phyloP scores from a whole-genome alignment of 2,113 vertebrate species.

The Donacobius atricapilla region DNA sequence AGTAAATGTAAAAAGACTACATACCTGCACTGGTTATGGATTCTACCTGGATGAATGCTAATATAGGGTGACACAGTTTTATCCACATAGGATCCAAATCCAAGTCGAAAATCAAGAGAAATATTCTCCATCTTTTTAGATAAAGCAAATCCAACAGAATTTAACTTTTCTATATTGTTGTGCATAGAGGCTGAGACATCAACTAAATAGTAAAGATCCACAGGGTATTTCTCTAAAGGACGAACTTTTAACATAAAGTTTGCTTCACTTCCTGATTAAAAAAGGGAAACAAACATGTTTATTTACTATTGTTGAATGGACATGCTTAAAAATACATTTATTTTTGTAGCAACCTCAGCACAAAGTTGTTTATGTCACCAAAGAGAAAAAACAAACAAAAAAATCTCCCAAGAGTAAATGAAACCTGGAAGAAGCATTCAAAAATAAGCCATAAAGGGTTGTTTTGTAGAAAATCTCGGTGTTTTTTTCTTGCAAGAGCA shows the following conservation, averaged over 20 bases:
- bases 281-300: conserved; percentile 23
- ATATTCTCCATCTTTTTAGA: conserved; percentile 88
- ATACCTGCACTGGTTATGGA: conserved; percentile 95
- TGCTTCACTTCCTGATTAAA: conserved; percentile 82
- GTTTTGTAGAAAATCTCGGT: background rate
- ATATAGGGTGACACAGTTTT: conserved; percentile 97
- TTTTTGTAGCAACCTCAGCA: background rate
- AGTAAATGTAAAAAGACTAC: background rate
- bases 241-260: conserved; percentile 85
- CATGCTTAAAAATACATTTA: background rate
- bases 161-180: conserved; percentile 91
- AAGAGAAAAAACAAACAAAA: conserved; percentile 5
- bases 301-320: conserved; percentile 5
- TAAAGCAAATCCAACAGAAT: conserved; percentile 88
- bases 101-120: conserved; percentile 89
- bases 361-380: background rate
- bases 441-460: background rate
- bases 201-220: conserved; percentile 97
- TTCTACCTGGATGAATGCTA: conserved; percentile 91
- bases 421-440: background rate
- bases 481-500: background rate
- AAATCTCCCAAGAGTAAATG: background rate
- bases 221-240: conserved; percentile 89
- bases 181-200: conserved; percentile 98
- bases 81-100: conserved; percentile 97